Conservation (phyloP, 1,140 invertebrate genomes). For the Cotesia vestalis region DNA sequence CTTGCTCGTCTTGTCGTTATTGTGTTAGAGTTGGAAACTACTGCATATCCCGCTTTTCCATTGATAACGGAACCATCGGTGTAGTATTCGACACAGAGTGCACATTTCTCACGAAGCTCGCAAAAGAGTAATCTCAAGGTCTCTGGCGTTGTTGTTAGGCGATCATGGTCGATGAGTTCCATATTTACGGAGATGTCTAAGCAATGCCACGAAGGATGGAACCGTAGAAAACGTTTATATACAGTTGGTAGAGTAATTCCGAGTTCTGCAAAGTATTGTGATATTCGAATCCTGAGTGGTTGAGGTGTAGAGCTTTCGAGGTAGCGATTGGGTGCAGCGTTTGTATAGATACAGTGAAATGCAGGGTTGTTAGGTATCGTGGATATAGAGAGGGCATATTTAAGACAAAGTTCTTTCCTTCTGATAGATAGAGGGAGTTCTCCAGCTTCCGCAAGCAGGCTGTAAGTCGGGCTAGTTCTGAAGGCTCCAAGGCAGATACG, state of each 20-base stretch:
- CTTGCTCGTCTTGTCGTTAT: neutral
- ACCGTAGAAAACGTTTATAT: neutral
- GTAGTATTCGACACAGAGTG: neutral
- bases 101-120: neutral
- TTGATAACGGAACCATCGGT: conserved; percentile 25
- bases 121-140: neutral
- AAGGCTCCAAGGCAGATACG: conserved; percentile 31
- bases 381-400: neutral
- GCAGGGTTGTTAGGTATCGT: neutral
- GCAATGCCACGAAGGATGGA: conserved; percentile 12
- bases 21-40: neutral
- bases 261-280: conserved; percentile 9
- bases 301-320: neutral
- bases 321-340: neutral
- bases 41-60: conserved; percentile 10
- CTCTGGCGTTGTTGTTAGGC: conserved; percentile 12
- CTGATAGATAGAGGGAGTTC: conserved; percentile 20
- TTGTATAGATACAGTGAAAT: neutral
- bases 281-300: conserved; percentile 2
- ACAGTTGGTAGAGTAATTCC: conserved; percentile 7
- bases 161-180: neutral
- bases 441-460: conserved; percentile 14
- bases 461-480: conserved; percentile 27
- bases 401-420: conserved; percentile 9
- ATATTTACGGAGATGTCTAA: neutral